Evolutionary conservation across 2,888 invertebrate genomes (phyloP).

Genomic region (Neoaliturus tenellus): DNA sequence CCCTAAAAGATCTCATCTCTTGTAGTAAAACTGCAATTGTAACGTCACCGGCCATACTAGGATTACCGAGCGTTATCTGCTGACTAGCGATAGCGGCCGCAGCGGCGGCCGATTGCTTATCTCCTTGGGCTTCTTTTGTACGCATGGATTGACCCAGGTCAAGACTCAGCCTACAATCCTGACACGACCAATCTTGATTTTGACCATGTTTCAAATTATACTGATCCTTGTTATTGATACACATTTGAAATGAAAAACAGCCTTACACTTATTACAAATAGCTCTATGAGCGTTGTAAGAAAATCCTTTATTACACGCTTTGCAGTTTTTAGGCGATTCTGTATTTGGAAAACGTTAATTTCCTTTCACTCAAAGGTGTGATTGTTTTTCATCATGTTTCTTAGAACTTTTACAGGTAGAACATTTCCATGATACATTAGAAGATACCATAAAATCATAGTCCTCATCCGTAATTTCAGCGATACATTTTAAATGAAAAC

Average conservation of each 20-base stretch:
- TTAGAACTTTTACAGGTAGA: too few species aligned
- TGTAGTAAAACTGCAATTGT: neutral
- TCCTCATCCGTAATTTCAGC: too few species aligned
- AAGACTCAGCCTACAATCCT: neutral
- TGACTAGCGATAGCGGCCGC: neutral
- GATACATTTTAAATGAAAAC: too few species aligned
- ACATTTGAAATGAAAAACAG: constrained; percentile 8
- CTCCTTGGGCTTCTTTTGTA: neutral
- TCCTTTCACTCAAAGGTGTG: too few species aligned
- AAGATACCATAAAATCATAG: too few species aligned
- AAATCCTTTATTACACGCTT: neutral
- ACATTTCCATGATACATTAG: too few species aligned
- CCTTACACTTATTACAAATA: neutral
- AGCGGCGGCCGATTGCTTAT: neutral
- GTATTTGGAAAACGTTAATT: neutral
- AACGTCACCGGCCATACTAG: neutral
- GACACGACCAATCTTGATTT: neutral
- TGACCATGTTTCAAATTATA: neutral
- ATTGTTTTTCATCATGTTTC: too few species aligned
- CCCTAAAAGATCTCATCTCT: constrained; percentile 11
- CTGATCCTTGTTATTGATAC: neutral
- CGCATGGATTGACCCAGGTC: neutral
- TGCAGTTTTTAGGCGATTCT: constrained; percentile 10
- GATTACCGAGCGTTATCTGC: neutral
- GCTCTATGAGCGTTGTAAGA: constrained; percentile 3